phyloP scores from a whole-genome alignment of 2,797 vertebrate genomes.

The Carapus acus region DNA sequence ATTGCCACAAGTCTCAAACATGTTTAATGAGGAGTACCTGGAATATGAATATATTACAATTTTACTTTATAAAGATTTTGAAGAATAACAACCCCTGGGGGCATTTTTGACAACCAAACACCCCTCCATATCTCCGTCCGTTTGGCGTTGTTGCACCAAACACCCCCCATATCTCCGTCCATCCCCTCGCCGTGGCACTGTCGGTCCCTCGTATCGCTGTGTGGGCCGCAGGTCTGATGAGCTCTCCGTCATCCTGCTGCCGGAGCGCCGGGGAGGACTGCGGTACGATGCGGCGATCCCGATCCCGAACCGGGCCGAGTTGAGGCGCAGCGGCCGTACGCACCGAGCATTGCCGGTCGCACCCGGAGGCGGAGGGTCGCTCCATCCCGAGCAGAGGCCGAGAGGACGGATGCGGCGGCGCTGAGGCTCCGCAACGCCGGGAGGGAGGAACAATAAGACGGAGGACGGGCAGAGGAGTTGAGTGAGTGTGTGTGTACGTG shows the following conservation, averaged over 20 bases:
- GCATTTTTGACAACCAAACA: no score
- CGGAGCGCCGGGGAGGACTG: conserved; percentile 59
- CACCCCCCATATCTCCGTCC: conserved; percentile 23
- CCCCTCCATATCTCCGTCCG: no score
- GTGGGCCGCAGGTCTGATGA: conserved; percentile 63
- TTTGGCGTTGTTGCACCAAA: conserved; percentile 38
- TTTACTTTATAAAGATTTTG: no score
- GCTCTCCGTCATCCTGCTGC: conserved; percentile 59
- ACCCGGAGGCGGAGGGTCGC: not conserved
- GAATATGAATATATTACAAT: no score
- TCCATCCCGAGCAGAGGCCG: conserved; percentile 43
- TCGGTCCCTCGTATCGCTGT: conserved; percentile 26
- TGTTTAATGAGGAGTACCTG: no score
- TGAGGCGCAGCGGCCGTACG: conserved; percentile 50
- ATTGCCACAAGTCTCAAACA: no score
- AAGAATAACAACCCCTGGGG: no score
- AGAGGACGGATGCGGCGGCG: conserved; percentile 41
- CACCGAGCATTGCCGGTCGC: no score
- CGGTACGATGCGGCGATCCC: conserved; percentile 62
- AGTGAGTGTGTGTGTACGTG: no score
- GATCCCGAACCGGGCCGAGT: conserved; percentile 13
- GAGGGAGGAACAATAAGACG: conserved; percentile 22
- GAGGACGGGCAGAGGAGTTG: conserved; percentile 5
- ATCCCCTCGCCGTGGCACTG: conserved; percentile 10
- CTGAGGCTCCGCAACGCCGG: conserved; percentile 30